A percentile compares a stretch with the other conserved stretches of the same genome.
phyloP scores from a whole-genome alignment of 2,797 vertebrate species.

The Myiotriccus ornatus region DNA sequence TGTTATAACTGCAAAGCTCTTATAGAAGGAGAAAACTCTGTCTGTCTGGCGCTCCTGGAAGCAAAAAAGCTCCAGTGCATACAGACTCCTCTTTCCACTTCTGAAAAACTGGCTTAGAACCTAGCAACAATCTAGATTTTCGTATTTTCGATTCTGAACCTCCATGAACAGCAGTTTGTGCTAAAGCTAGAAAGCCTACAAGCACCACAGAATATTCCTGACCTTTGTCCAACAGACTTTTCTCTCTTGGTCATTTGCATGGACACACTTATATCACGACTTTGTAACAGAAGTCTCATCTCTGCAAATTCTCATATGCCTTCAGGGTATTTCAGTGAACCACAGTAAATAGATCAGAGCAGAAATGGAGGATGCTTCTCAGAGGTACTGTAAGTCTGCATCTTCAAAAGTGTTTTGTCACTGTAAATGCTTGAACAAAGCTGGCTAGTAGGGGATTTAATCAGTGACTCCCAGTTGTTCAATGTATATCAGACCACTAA shows the following conservation, averaged over 20 bases:
- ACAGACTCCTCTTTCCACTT: background rate
- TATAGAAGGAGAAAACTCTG: background rate
- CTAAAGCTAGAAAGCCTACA: background rate
- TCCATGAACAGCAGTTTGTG: background rate
- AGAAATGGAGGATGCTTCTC: background rate
- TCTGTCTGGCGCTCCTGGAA: background rate
- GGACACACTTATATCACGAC: accelerated
- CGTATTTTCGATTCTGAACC: background rate
- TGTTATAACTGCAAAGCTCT: background rate
- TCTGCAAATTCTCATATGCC: background rate
- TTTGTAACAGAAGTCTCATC: background rate
- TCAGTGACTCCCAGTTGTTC: background rate
- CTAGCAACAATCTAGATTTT: background rate
- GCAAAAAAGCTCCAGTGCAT: background rate
- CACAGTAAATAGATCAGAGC: background rate
- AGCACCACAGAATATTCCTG: background rate
- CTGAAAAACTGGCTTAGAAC: background rate
- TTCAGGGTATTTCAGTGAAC: background rate
- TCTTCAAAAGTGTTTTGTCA: background rate
- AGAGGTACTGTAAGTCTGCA: background rate
- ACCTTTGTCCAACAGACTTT: background rate
- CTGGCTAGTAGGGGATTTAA: background rate
- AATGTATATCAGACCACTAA: background rate
- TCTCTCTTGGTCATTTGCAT: background rate
- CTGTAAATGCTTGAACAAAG: background rate